Conservation (phyloP, 2,797 vertebrate genomes). For the Sandelia bainsii region DNA sequence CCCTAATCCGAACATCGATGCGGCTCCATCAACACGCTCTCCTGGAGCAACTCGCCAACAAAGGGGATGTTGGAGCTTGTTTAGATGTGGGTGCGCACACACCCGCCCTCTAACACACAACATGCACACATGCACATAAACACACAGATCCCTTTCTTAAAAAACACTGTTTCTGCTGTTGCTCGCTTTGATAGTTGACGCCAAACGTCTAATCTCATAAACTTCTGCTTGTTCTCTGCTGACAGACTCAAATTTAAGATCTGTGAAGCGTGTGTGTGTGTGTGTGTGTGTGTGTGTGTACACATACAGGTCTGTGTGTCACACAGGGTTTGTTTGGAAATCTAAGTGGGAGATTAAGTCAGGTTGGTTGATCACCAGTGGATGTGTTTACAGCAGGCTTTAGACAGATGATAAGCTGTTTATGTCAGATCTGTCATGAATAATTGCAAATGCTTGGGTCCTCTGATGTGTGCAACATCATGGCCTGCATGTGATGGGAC, state of each 20-base stretch:
- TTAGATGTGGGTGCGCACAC: constrained; percentile 80
- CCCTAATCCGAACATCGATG: constrained; percentile 97
- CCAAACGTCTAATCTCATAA: constrained; percentile 93
- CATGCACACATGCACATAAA: constrained; percentile 20
- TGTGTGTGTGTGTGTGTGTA: constrained; percentile 6
- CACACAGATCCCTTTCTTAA: constrained; percentile 60
- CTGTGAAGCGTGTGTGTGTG: constrained; percentile 55
- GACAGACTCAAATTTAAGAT: constrained; percentile 64
- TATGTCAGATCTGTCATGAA: constrained; percentile 81
- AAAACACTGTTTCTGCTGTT: constrained; percentile 68
- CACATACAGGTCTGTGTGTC: constrained; percentile 16
- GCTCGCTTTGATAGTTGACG: constrained; percentile 94
- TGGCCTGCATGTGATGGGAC: constrained; percentile 28
- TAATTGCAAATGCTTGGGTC: constrained; percentile 78
- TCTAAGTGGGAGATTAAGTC: constrained; percentile 81
- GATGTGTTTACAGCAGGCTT: constrained; percentile 79
- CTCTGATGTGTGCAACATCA: constrained; percentile 58
- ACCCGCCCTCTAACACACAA: constrained; percentile 32
- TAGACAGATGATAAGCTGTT: constrained; percentile 81
- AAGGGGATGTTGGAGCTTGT: constrained; percentile 87
- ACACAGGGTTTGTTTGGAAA: constrained; percentile 73
- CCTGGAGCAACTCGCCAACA: constrained; percentile 88
- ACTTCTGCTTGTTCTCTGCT: constrained; percentile 80
- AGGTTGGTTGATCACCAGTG: constrained; percentile 82
- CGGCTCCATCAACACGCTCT: constrained; percentile 90